Evolutionary conservation across 92 coral and sea anemone species (phyloP), one percentile per base, ranked within the genome.

Genomic region (Palythoa grandiflora): DNA sequence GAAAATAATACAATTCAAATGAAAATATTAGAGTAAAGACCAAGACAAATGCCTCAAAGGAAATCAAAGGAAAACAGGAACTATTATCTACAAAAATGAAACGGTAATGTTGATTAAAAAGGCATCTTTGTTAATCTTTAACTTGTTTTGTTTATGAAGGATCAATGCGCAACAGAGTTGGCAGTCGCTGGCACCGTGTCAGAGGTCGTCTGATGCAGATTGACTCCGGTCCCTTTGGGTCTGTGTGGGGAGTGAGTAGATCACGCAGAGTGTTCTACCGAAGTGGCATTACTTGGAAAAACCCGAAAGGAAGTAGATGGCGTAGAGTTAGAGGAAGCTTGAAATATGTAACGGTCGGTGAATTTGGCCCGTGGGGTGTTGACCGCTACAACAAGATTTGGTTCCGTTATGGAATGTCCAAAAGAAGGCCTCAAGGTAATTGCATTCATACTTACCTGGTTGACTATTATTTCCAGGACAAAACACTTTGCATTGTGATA

Each of bases 351-450:
- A 52, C 83, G n/a, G 44, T 77, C 16, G 83, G 83, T 7, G 65
- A 77, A 66, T 68, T 68, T 71, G 88, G 88, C 5, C 78, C 78
- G 16, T 84, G 88, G 88, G 88, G 88, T 60, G 78, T 84, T 48
- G 73, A 71, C 88, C n/a, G 38, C 36, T 38, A 40, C 71, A 68
- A 84, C 53, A 61, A 84, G 47, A 84, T 84, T 10, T 84, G 48
- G 48, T 71, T 84, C 71, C 79, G 79, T 50, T 38, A 68, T 52
- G 88, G 88, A n/a, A 68, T 84, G 66, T 10, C 66, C 4, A 17
- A 20, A 2, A 14, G 66, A 19, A 59, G 66, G 16, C 66, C 66
- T 59, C 66, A 15, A 59, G 66, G 66, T 59, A 59, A 14, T 12
- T 12, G 14, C 17, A 1, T 6, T 51, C 28, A 28, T 28, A 28